Evolutionary conservation across 2,113 vertebrate species (phyloP), one percentile per base, ranked within the genome.

Genomic region (Solenodon paradoxus): DNA sequence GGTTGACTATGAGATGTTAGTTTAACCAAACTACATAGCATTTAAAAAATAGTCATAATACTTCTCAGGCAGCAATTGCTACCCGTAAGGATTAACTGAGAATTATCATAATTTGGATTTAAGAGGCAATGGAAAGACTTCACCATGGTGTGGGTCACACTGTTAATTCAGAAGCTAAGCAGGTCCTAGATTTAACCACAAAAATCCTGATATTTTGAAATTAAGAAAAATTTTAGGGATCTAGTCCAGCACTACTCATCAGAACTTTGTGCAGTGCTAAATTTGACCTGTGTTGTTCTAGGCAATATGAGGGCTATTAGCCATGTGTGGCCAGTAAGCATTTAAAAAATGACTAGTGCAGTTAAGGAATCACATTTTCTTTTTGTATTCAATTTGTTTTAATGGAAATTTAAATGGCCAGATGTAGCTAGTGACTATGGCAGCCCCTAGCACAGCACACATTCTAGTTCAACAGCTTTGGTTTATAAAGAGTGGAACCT

Each of bases 361-460:
- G 57, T 32, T 28, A 49, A 86, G n/a, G n/a, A n/a, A 87, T 69
- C 91, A 49, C 35, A 79, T 53, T 64, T 94, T 42, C 32, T 26
- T 78, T 78, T 84, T 81, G n/a, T 3, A 64, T 42, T 86, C 55
- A 11, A 92, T 20, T 88, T 92, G 55, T 64, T 20, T 79, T 79
- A 40, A n/a, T 63, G 69, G 79, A 80, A 93, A 55, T 80, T 51
- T 28, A 92, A 97, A 75, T 83, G 19, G 28, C 26, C 86, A 32
- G 32, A 45, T 4, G 7, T 32, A 40, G 57, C 49, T 81, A 47
- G 30, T 9, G 9, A 32, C 19, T 57, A 17, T n/a, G 19, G 68
- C 20, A 64, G 69, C 28, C 45, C 20, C 28, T 1, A 40, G 9
- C 28, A 51, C 63, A 38, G 24, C 28, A 42, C 20, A n/a, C 13